Conservation (phyloP, 2,797 vertebrate genomes). For the Chelon auratus region DNA sequence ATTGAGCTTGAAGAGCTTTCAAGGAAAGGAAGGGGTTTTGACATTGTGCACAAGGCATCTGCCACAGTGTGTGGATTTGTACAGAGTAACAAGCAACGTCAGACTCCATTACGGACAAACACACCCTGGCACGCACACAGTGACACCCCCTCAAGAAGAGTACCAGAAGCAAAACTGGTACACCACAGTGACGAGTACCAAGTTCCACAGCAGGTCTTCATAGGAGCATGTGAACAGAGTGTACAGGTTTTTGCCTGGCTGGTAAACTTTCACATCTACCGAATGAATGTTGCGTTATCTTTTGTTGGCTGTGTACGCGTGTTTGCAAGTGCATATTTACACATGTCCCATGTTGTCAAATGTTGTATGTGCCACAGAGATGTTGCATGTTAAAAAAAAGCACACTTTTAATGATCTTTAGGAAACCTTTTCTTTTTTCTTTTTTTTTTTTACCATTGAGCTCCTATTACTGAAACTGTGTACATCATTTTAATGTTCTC, state of each 20-base stretch:
- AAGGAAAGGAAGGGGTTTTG: constrained; percentile 60
- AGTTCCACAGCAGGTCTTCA: constrained; percentile 34
- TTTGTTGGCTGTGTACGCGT: constrained; percentile 7
- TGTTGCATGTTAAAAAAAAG: constrained; percentile 17
- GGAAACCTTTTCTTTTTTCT: constrained; percentile 16
- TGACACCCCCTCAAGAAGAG: constrained; percentile 40
- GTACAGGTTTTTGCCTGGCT: constrained; percentile 33
- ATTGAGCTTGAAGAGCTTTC: constrained; percentile 81
- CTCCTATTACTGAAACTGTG: constrained; percentile 12
- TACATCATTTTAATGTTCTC: constrained; percentile 19
- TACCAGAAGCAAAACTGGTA: constrained; percentile 37
- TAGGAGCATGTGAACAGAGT: constrained; percentile 21
- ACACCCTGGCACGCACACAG: constrained; percentile 50
- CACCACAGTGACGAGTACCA: constrained; percentile 34
- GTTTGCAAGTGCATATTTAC: constrained; percentile 12
- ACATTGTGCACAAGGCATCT: constrained; percentile 69
- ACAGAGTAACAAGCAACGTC: constrained; percentile 47
- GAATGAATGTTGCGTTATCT: not conserved
- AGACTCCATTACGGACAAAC: constrained; percentile 40
- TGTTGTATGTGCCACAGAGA: constrained; percentile 14
- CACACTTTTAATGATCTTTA: constrained; percentile 13
- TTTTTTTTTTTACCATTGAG: constrained; percentile 2
- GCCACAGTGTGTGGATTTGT: constrained; percentile 57
- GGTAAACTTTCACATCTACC: not conserved
- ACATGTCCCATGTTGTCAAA: constrained; percentile 3